phyloP scores from a whole-genome alignment of 2,888 invertebrate species.

The Parnassius mnemosyne region DNA sequence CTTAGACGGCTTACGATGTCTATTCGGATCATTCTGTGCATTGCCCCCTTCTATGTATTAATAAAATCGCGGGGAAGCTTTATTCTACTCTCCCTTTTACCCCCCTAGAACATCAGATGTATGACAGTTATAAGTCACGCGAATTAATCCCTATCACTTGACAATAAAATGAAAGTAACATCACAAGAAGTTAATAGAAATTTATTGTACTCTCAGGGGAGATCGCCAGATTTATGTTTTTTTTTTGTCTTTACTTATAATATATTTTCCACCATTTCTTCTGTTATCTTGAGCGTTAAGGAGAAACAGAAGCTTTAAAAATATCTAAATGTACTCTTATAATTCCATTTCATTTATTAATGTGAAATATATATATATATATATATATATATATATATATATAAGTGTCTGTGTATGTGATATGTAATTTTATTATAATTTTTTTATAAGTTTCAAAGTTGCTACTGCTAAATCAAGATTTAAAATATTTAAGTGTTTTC shows the following conservation, averaged over 20 bases:
- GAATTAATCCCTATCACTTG: conserved; percentile 79
- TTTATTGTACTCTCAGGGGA: conserved; percentile 61
- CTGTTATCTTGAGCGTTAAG: not conserved
- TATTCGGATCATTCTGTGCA: conserved; percentile 63
- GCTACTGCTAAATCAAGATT: too few species aligned
- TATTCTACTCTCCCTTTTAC: conserved; percentile 68
- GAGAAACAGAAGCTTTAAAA: too few species aligned
- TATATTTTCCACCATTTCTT: not conserved
- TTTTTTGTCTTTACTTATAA: not conserved
- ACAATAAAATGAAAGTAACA: conserved; percentile 76
- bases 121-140: conserved; percentile 79
- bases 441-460: too few species aligned
- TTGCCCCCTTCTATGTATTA: conserved; percentile 63
- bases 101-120: conserved; percentile 69
- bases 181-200: conserved; percentile 76
- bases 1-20: conserved; percentile 66
- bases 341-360: too few species aligned
- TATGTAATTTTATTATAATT: too few species aligned
- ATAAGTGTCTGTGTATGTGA: too few species aligned
- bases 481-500: too few species aligned
- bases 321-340: too few species aligned
- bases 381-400: too few species aligned
- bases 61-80: conserved; percentile 76
- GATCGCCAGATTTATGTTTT: conserved; percentile 38
- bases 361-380: too few species aligned